A percentile compares a stretch with the other conserved stretches of the same genome.
Evolutionary conservation across 1,140 invertebrate genomes (phyloP).

Genomic region (Cepaea nemoralis): DNA sequence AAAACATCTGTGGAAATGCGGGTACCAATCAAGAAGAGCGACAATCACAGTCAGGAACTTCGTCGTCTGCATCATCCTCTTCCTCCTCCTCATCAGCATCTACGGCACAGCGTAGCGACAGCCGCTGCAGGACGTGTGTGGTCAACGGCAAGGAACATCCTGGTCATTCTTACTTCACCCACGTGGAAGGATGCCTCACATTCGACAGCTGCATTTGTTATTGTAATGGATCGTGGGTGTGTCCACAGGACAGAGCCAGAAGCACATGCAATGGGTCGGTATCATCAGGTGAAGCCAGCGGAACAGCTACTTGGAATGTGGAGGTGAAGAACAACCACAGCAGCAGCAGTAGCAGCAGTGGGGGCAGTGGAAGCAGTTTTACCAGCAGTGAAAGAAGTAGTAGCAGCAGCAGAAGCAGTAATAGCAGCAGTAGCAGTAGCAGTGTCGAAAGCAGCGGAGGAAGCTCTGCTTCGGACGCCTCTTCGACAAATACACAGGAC

Average conservation of each 20-base stretch:
- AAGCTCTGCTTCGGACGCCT: background rate
- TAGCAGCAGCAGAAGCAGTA: conserved; percentile 48
- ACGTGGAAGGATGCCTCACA: conserved; percentile 44
- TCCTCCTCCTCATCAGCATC: conserved; percentile 6
- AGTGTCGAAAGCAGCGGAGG: conserved; percentile 36
- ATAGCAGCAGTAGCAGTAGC: conserved; percentile 45
- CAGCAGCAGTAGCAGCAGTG: conserved; percentile 44
- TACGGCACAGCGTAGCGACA: background rate
- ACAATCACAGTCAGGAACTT: background rate
- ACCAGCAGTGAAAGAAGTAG: conserved; percentile 44
- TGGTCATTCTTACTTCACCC: conserved; percentile 46
- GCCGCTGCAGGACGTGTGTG: conserved; percentile 41
- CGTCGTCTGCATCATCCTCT: background rate
- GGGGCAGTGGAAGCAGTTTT: conserved; percentile 33
- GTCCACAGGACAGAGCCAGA: conserved; percentile 42
- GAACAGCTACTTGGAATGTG: background rate
- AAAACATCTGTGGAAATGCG: conserved; percentile 41
- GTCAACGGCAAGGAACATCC: conserved; percentile 42
- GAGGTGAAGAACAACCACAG: background rate
- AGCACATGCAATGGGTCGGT: conserved; percentile 28
- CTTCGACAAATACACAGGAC: background rate
- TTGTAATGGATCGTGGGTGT: conserved; percentile 53
- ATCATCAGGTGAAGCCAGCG: background rate
- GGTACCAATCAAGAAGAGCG: background rate
- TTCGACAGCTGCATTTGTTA: conserved; percentile 48